Base-by-base conservation (phyloP, 1,140 invertebrate species). In the Halesus radiatus region DNA sequence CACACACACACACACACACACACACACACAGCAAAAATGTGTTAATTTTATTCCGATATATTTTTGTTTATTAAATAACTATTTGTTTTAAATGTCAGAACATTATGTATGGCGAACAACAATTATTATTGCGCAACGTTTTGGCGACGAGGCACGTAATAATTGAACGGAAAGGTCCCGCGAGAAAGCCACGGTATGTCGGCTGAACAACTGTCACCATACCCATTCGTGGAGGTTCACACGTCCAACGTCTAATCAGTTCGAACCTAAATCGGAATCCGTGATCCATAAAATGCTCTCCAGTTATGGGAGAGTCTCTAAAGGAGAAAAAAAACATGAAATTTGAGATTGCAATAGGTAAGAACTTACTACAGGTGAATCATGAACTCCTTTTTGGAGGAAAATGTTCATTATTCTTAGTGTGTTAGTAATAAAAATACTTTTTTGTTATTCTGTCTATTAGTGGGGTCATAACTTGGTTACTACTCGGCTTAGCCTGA, bases 201-300 rank as follows among this genome's bases (percentile, higher is more conserved):
- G 20, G 3, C 45, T 20, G 3, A 68, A 52, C 68, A 53, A 72
- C 68, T 72, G 68, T 72, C 68, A 13, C 45, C 20, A 72, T 72
- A 3, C 23, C 68, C 68, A 72, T 72, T 72, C 53, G 3, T 7
- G 26, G 68, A 53, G 45, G 45, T 53, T 53, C 68, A 72, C 68
- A 72, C 68, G 68, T 52, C 50, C n/a, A 60, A 56, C 23, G 8
- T 60, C 20, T 32, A 66, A 72, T 52, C 45, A 72, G 37, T n/a
- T 23, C 16, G 18, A 53, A 23, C 68, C 68, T 26, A 72, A 72
- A 68, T 18, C 8, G 29, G 64, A 68, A 22, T 23, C 18, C 16
- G 56, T 13, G 56, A 23, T 60, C 56, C 56, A 60, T 60, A 60
- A 60, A 60, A 60, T 1, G 18, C 23, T 22, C 18, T 60, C 23